These are phyloP conservation scores for Bufotes viridis DNA, from an alignment of 2,797 vertebrate genomes.

Conservation along the genomic window DNA sequence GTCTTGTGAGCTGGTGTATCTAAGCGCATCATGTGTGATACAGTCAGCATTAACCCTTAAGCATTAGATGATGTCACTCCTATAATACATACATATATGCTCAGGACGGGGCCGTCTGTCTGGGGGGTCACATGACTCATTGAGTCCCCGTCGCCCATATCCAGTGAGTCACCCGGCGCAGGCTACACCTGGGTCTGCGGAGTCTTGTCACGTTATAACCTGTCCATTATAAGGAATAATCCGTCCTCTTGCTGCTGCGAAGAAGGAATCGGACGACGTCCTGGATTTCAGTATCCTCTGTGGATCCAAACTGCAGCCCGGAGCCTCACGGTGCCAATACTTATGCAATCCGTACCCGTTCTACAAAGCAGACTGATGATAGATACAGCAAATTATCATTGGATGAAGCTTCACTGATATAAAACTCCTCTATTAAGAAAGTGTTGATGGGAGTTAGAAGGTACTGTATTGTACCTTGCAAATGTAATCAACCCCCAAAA, in stretches of 20 bases:
- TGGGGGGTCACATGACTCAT: background rate
- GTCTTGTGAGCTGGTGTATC: background rate
- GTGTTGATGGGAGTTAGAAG: too few species aligned
- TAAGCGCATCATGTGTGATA: background rate
- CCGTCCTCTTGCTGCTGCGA: background rate
- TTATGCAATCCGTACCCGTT: too few species aligned
- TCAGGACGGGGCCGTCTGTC: background rate
- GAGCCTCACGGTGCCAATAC: too few species aligned
- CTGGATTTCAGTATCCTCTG: background rate
- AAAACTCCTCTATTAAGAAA: too few species aligned
- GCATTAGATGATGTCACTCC: background rate
- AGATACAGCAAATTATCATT: too few species aligned
- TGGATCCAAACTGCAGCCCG: too few species aligned
- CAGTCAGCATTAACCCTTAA: background rate
- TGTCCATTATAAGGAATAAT: background rate
- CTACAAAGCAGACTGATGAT: too few species aligned
- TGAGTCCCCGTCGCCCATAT: background rate
- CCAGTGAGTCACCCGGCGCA: background rate
- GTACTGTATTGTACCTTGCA: background rate
- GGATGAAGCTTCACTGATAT: background rate
- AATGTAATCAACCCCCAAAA: background rate
- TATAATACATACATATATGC: background rate
- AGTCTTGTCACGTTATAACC: background rate
- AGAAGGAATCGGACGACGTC: too few species aligned
- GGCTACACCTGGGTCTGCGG: conserved; percentile 2